Evolutionary conservation across 2,113 vertebrate species (phyloP).

Genomic region (Ascaphus truei): DNA sequence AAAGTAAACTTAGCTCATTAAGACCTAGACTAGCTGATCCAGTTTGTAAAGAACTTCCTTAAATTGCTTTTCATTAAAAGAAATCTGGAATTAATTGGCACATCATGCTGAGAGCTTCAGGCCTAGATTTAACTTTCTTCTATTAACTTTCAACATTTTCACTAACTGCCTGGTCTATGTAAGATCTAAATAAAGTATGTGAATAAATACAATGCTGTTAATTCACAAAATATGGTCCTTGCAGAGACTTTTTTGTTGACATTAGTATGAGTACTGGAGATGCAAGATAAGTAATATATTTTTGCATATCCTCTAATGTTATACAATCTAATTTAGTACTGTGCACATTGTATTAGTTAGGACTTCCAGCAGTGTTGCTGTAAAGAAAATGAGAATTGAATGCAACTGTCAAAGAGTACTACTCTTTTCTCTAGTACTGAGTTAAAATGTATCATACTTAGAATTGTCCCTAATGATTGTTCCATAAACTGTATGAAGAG

Average conservation of each 20-base stretch:
- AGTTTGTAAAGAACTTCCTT: slow-evolving; percentile 35
- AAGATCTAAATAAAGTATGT: slow-evolving; percentile 48
- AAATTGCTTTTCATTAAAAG: slow-evolving; percentile 42
- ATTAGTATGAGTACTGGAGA: slow-evolving; percentile 55
- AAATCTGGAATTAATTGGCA: slow-evolving; percentile 38
- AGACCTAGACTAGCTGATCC: slow-evolving; percentile 23
- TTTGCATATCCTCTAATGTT: not conserved
- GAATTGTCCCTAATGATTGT: too few relatives aligned
- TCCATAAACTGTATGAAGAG: too few relatives aligned
- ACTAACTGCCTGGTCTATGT: slow-evolving; percentile 35
- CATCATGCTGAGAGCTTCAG: slow-evolving; percentile 41
- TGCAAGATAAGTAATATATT: slow-evolving; percentile 49
- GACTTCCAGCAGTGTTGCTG: too few relatives aligned
- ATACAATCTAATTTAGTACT: slow-evolving; percentile 3
- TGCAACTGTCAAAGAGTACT: slow-evolving; percentile 49
- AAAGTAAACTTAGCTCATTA: slow-evolving; percentile 13
- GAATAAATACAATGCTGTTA: slow-evolving; percentile 24
- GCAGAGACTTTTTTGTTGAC: slow-evolving; percentile 57
- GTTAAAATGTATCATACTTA: slow-evolving; percentile 53
- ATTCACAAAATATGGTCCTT: slow-evolving; percentile 49
- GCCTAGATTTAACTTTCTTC: slow-evolving; percentile 44
- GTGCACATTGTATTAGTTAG: too few relatives aligned
- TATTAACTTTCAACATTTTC: slow-evolving; percentile 33
- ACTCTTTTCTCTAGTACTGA: slow-evolving; percentile 42
- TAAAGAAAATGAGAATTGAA: too few relatives aligned